A percentile compares a stretch with the other conserved stretches of the same genome.
These are phyloP conservation scores for Trididemnum clinides DNA, from an alignment of 23 tunicate species.

Conservation along the genomic window DNA sequence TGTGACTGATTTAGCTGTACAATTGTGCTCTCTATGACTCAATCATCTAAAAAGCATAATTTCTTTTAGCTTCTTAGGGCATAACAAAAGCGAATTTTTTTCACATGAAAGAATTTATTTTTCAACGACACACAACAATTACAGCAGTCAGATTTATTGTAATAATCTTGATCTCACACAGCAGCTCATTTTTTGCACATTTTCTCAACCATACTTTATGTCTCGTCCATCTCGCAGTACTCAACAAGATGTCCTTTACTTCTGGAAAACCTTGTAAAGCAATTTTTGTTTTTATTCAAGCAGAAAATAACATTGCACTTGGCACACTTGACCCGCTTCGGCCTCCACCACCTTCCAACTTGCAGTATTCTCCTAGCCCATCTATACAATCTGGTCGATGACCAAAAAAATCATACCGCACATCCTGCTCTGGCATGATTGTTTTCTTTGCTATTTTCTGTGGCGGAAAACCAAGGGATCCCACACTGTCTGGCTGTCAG, in stretches of 20 bases:
- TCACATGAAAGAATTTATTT: no score
- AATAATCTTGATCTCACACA: background rate
- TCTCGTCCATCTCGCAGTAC: no score
- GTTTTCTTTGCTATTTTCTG: background rate
- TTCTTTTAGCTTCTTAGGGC: background rate
- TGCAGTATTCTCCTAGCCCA: background rate
- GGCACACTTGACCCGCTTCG: background rate
- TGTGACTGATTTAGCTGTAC: slow-evolving; percentile 2
- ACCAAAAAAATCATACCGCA: background rate
- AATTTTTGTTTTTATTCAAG: background rate
- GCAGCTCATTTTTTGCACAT: background rate
- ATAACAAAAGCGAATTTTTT: background rate
- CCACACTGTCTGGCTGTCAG: background rate
- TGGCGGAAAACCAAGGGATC: background rate
- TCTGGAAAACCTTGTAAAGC: background rate
- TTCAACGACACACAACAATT: no score
- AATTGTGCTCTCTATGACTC: background rate
- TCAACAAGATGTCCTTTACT: no score
- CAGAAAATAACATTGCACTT: background rate
- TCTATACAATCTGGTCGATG: background rate
- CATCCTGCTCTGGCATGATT: background rate
- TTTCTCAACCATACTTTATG: background rate
- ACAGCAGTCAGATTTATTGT: no score
- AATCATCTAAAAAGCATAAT: background rate
- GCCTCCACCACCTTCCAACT: background rate